These are phyloP conservation scores for Ceryle rudis DNA, from an alignment of 2,797 vertebrate species.

Conservation along the genomic window DNA sequence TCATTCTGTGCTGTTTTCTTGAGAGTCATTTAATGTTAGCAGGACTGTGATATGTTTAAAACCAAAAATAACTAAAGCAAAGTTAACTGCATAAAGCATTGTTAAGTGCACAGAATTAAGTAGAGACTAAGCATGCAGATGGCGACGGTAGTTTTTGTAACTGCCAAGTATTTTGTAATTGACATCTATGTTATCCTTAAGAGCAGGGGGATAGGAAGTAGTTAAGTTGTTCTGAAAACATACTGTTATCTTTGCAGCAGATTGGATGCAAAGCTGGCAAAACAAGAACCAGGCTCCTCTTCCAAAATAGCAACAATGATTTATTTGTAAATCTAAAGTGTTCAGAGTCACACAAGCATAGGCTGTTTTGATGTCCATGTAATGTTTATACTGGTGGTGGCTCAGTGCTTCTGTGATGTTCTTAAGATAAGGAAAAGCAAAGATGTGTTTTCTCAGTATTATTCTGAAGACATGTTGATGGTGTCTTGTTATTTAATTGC, in stretches of 20 bases:
- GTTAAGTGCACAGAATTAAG: background rate
- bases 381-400: background rate
- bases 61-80: background rate
- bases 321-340: constrained; percentile 13
- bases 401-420: background rate
- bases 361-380: background rate
- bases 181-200: background rate
- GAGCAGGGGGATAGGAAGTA: background rate
- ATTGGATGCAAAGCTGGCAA: background rate
- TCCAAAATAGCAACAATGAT: constrained; percentile 11
- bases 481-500: background rate
- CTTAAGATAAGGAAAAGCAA: background rate
- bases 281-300: background rate
- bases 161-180: background rate
- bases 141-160: background rate
- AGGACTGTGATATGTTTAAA: background rate
- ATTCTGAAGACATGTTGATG: background rate
- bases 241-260: constrained; percentile 3
- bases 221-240: constrained; percentile 2
- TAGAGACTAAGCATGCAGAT: background rate
- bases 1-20: background rate
- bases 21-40: background rate
- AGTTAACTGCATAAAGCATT: background rate
- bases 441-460: background rate
- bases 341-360: background rate